Evolutionary conservation across 2,797 vertebrate genomes (phyloP).

Genomic region (Zalophus californianus): DNA sequence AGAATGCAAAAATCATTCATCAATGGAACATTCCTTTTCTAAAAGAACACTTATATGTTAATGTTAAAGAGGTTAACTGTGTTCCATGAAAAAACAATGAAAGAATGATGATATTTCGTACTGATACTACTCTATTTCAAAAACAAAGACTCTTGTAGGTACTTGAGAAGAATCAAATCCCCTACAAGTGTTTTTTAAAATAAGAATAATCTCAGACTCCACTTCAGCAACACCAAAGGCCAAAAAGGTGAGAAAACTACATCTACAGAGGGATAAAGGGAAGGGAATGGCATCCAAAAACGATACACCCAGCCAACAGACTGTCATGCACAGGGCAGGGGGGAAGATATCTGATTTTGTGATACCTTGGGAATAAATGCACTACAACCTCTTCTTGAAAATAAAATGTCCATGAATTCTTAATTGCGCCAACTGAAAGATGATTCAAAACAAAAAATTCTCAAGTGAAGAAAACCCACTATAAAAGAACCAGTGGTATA

Average conservation of each 20-base stretch:
- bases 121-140: not conserved
- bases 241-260: not conserved
- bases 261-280: not conserved
- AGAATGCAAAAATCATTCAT: not conserved
- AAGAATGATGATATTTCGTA: not conserved
- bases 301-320: not conserved
- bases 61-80: not conserved
- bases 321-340: not conserved
- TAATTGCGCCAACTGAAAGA: not conserved
- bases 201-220: not conserved
- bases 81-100: not conserved
- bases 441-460: conserved; percentile 14
- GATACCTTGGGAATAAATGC: not conserved
- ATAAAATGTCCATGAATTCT: not conserved
- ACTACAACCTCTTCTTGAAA: not conserved
- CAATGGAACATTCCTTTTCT: not conserved
- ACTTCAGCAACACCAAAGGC: not conserved
- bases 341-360: not conserved
- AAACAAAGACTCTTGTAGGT: not conserved
- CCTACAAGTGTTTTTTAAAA: not conserved
- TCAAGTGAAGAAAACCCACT: not conserved
- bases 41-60: not conserved
- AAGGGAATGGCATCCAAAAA: not conserved
- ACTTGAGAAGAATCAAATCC: not conserved
- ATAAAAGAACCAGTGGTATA: not conserved